Evolutionary conservation across 2,113 vertebrate genomes (phyloP).

Genomic region (Nematolebias whitei): DNA sequence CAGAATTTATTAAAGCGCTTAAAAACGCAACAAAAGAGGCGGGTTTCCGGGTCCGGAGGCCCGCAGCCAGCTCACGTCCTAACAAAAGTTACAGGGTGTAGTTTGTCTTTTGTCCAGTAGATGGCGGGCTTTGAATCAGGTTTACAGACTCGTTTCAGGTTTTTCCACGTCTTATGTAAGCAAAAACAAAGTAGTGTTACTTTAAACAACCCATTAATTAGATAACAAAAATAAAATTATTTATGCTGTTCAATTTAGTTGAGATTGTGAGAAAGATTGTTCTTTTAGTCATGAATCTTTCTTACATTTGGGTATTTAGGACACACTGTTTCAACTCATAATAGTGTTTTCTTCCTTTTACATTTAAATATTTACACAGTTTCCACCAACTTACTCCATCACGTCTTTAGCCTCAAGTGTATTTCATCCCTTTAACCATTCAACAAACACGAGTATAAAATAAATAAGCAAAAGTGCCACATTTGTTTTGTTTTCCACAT

Average conservation of each 20-base stretch:
- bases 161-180: not conserved
- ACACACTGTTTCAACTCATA: not conserved
- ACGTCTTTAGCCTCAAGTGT: not conserved
- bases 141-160: not conserved
- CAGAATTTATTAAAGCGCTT: not conserved
- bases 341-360: not conserved
- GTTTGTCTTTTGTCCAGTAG: slow-evolving; percentile 35
- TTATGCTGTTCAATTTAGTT: too few relatives aligned
- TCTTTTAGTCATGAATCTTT: too few relatives aligned
- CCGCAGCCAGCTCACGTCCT: too few relatives aligned
- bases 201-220: not conserved
- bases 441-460: slow-evolving; percentile 4
- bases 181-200: not conserved
- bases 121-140: slow-evolving; percentile 10
- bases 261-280: too few relatives aligned
- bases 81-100: not conserved
- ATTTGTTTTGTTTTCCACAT: slow-evolving; percentile 1
- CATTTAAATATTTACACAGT: not conserved
- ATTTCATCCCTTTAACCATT: slow-evolving; percentile 9
- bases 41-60: too few relatives aligned
- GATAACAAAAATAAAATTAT: too few relatives aligned
- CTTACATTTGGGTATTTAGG: not conserved
- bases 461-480: slow-evolving; percentile 3
- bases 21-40: too few relatives aligned
- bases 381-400: too few relatives aligned